phyloP scores from a whole-genome alignment of 2,888 invertebrate species.

The Tyria jacobaeae region DNA sequence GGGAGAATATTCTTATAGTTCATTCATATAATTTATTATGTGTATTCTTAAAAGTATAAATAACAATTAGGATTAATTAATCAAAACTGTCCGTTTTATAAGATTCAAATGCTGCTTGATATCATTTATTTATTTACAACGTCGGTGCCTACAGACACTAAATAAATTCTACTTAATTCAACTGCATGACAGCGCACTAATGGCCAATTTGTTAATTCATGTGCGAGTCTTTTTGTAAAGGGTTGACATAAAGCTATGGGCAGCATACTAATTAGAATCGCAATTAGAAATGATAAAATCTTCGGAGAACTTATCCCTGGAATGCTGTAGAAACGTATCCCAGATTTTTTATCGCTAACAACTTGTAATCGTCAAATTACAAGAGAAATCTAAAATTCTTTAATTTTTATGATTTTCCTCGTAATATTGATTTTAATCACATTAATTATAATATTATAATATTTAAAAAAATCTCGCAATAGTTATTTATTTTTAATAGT shows the following conservation, averaged over 20 bases:
- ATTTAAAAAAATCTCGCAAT: not conserved
- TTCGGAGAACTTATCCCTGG: slow-evolving; percentile 38
- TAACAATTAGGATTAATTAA: slow-evolving; percentile 5
- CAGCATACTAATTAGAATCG: slow-evolving; percentile 62
- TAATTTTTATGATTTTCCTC: slow-evolving; percentile 9
- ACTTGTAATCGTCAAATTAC: slow-evolving; percentile 33
- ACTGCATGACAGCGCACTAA: slow-evolving; percentile 33
- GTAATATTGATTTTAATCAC: not conserved
- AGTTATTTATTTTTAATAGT: not conserved
- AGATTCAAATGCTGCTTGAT: slow-evolving; percentile 35
- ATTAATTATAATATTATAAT: not conserved
- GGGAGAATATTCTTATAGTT: not conserved
- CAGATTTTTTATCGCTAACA: slow-evolving; percentile 33
- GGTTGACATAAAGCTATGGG: slow-evolving; percentile 53
- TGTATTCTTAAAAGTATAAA: slow-evolving; percentile 8
- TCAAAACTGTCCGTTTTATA: slow-evolving; percentile 29
- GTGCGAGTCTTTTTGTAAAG: slow-evolving; percentile 47
- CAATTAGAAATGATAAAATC: slow-evolving; percentile 63
- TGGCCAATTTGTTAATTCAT: slow-evolving; percentile 52
- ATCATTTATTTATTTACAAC: slow-evolving; percentile 35
- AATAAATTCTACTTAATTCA: slow-evolving; percentile 41
- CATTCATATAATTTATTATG: not conserved
- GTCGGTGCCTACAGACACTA: slow-evolving; percentile 28
- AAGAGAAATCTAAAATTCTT: slow-evolving; percentile 3
- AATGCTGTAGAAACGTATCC: slow-evolving; percentile 48